phyloP scores from a whole-genome alignment of 2,113 vertebrate genomes.

The Bos taurus region DNA sequence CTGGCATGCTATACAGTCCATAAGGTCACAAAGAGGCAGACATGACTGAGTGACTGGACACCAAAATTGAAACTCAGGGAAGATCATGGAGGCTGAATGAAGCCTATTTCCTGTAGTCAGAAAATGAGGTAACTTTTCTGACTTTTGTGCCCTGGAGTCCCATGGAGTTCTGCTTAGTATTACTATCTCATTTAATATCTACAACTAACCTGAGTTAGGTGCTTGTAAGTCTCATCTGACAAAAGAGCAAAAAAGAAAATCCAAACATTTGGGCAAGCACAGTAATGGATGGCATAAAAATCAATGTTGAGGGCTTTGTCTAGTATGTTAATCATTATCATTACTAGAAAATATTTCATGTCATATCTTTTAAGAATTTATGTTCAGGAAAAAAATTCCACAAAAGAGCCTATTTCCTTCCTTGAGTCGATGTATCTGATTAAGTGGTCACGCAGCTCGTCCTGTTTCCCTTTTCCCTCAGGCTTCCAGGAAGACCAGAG shows the following conservation, averaged over 20 bases:
- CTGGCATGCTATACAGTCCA: not conserved
- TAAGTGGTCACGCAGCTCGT: too few relatives aligned
- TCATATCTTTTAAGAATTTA: not conserved
- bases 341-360: not conserved
- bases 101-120: not conserved
- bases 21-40: not conserved
- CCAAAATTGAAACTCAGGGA: not conserved
- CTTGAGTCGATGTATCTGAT: not conserved
- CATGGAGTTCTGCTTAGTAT: not conserved
- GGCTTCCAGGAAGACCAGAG: not conserved
- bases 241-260: not conserved
- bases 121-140: not conserved
- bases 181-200: not conserved
- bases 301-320: not conserved
- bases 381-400: not conserved
- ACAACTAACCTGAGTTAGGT: not conserved
- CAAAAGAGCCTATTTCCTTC: not conserved
- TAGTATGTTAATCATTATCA: not conserved
- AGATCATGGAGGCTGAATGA: not conserved
- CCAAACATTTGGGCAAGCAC: not conserved
- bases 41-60: not conserved
- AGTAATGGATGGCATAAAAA: not conserved
- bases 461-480: fast-evolving
- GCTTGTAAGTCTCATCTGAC: not conserved
- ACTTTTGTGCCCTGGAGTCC: not conserved